A percentile compares a stretch with the other conserved stretches of the same genome.
Evolutionary conservation across 2,113 vertebrate genomes (phyloP).

Genomic region (Chascanopsetta lugubris): DNA sequence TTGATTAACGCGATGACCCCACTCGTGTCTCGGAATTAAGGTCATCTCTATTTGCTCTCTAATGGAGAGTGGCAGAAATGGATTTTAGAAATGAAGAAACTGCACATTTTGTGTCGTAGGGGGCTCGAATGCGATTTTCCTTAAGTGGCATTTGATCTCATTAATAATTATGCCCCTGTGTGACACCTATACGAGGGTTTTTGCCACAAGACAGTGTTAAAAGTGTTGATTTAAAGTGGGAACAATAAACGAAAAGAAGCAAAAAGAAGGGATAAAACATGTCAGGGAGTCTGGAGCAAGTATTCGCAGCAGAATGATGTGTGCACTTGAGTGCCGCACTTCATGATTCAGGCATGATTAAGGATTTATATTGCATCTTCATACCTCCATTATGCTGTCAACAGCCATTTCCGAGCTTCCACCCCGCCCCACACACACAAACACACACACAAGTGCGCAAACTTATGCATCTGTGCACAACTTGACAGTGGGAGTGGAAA

Average conservation of each 20-base stretch:
- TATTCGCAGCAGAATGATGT: conserved; percentile 48
- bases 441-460: conserved; percentile 62
- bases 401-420: conserved; percentile 76
- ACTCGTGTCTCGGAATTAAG: conserved; percentile 58
- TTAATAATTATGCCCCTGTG: background rate
- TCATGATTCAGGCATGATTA: conserved; percentile 79
- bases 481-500: conserved; percentile 75
- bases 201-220: conserved; percentile 5
- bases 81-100: conserved; percentile 37
- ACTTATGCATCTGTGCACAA: conserved; percentile 74
- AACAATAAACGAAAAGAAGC: conserved; percentile 15
- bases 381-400: conserved; percentile 76
- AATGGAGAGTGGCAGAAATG: conserved; percentile 51
- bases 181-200: background rate
- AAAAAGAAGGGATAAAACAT: conserved; percentile 12
- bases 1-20: conserved; percentile 61
- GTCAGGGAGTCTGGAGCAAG: conserved; percentile 10
- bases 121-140: conserved; percentile 26
- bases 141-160: conserved; percentile 24
- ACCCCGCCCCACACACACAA: conserved; percentile 58
- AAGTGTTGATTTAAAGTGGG: background rate
- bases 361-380: conserved; percentile 76
- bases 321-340: conserved; percentile 63
- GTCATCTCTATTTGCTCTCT: conserved; percentile 42
- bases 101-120: conserved; percentile 39